Evolutionary conservation across 2,797 vertebrate genomes (phyloP).

Genomic region (Nyctibius grandis): DNA sequence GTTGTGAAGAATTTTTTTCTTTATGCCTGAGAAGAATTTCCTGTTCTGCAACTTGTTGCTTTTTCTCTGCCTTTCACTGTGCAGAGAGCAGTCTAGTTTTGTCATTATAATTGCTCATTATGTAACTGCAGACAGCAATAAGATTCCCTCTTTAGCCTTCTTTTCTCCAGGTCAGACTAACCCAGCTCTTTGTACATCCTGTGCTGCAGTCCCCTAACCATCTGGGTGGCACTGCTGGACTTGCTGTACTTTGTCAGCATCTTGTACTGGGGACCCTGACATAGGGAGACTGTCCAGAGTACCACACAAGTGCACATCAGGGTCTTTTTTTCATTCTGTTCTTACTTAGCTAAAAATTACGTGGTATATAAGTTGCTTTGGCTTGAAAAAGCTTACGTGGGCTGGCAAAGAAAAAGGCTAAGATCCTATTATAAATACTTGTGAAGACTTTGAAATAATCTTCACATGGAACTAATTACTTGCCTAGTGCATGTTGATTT

Average conservation of each 20-base stretch:
- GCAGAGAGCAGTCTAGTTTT: background rate
- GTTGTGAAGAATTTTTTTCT: background rate
- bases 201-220: background rate
- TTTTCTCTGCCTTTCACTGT: background rate
- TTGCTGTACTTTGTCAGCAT: background rate
- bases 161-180: background rate
- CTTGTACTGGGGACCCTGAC: background rate
- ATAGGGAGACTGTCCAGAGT: no score
- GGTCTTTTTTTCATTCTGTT: background rate
- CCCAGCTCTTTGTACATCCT: background rate
- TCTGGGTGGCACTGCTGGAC: background rate
- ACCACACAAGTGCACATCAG: background rate
- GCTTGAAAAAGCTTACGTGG: background rate
- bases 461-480: background rate
- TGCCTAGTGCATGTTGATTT: background rate
- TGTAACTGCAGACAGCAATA: background rate
- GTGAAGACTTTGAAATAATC: background rate
- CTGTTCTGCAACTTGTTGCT: constrained; percentile 5
- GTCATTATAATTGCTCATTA: background rate
- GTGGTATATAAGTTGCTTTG: background rate
- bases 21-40: constrained; percentile 19
- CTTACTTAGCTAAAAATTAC: background rate
- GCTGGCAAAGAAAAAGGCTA: background rate
- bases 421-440: background rate
- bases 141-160: background rate